These are phyloP conservation scores for Melopsittacus undulatus DNA, from an alignment of 2,797 vertebrate species.

Conservation along the genomic window DNA sequence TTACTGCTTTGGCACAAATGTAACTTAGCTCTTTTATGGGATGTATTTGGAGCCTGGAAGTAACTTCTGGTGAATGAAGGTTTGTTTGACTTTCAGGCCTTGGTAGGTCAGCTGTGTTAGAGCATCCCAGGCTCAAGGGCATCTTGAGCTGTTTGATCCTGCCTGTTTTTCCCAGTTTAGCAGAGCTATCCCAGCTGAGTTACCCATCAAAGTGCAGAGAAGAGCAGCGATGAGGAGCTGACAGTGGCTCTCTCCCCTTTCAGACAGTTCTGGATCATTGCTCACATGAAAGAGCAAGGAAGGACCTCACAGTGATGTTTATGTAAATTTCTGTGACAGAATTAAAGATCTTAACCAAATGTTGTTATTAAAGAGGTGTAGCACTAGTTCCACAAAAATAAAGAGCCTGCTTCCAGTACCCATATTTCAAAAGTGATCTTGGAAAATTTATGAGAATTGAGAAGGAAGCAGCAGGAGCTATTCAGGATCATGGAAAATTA, in stretches of 20 bases:
- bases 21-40: background rate
- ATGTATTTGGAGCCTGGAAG: background rate
- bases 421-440: background rate
- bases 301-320: background rate
- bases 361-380: background rate
- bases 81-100: background rate
- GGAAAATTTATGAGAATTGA: background rate
- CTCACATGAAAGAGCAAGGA: background rate
- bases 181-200: background rate
- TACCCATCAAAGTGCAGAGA: background rate
- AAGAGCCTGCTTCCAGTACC: background rate
- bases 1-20: background rate
- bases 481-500: background rate
- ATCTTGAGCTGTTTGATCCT: background rate
- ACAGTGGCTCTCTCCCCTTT: background rate
- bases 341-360: background rate
- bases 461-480: background rate
- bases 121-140: background rate
- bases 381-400: background rate
- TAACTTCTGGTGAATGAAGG: background rate
- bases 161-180: background rate
- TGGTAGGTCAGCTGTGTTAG: background rate
- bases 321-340: background rate
- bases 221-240: background rate
- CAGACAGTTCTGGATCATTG: background rate